These are phyloP conservation scores for Tetheella fluctuosa DNA, from an alignment of 2,888 invertebrate genomes.

Conservation along the genomic window DNA sequence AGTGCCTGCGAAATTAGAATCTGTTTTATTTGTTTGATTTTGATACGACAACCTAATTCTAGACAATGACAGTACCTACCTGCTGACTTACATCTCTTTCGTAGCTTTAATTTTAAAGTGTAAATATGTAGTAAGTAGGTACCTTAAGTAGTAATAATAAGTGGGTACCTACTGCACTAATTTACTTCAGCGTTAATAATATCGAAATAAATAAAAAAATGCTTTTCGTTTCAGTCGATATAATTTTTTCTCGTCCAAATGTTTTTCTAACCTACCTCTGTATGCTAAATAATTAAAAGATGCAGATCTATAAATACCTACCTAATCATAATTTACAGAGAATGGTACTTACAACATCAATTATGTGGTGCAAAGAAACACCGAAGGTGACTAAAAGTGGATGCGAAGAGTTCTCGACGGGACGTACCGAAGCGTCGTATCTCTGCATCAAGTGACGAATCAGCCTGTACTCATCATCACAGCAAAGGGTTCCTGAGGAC, in stretches of 20 bases:
- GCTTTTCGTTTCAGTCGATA: too few relatives aligned
- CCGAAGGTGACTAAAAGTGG: slow-evolving; percentile 92
- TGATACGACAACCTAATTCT: too few relatives aligned
- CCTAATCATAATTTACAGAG: not conserved
- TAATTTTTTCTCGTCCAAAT: too few relatives aligned
- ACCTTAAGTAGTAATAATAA: too few relatives aligned
- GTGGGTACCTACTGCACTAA: too few relatives aligned
- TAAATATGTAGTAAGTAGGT: too few relatives aligned
- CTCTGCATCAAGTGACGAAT: slow-evolving; percentile 88
- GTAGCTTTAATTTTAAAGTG: not conserved
- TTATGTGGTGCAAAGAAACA: slow-evolving; percentile 92
- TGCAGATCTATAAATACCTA: too few relatives aligned
- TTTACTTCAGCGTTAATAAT: too few relatives aligned
- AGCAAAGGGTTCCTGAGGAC: slow-evolving; percentile 58
- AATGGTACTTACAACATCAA: slow-evolving; percentile 89
- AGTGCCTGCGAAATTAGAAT: not conserved
- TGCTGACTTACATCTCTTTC: not conserved
- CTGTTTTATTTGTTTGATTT: not conserved
- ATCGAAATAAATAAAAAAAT: too few relatives aligned
- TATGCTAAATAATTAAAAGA: too few relatives aligned
- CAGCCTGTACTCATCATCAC: slow-evolving; percentile 89
- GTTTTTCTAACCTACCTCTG: too few relatives aligned
- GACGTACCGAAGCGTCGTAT: slow-evolving; percentile 91
- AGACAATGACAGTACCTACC: not conserved
- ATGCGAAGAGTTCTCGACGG: slow-evolving; percentile 90